Evolutionary conservation across 2,797 vertebrate species (phyloP), one percentile per base, ranked within the genome.

Genomic region (Chelon labrosus): DNA sequence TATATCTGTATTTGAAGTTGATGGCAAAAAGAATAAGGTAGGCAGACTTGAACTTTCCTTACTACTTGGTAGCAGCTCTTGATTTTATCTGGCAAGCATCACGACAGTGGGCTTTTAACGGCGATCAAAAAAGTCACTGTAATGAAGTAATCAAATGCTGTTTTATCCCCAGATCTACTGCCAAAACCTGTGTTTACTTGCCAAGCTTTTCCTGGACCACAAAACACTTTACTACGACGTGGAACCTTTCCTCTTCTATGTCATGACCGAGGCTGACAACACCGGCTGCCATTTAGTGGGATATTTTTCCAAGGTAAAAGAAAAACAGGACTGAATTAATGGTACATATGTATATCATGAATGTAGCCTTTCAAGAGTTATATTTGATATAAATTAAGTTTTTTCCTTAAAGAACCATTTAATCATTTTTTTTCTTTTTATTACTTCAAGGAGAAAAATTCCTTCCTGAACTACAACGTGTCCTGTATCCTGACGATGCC

Each of bases 1-100:
- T 37, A 98, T 99, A 91, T 99, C 98, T 0, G 97, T 99, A 57
- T 99, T 99, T 89, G 98, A 99, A 93, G 98, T 99, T 0, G 98
- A 99, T 14, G 98, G 98, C 50, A 99, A 99, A 87, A 99, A 99
- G 90, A 99, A 99, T 81, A 99, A 99, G 96, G 98, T 98, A 80
- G 17, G 63, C 0, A 35, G 25, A 38, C 11, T 55, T 1, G 0
- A 8, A 3, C 25, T 17, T 25, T 41, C 10, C 8, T 11, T 13
- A 27, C 25, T 27, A 27, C 25, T 27, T 27, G 25, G 25, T 41
- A 35, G 6, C 31, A 35, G 4, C 25, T 27, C 31, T 35, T 35
- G 6, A 35, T 35, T 35, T 35, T 35, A 8, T 35, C 31, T 35
- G 8, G n/a, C 46, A 20, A 49, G n/a, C n/a, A 11, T 49, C 9